Conservation (phyloP, 1,140 invertebrate species). For the Odontomachus brunneus region DNA sequence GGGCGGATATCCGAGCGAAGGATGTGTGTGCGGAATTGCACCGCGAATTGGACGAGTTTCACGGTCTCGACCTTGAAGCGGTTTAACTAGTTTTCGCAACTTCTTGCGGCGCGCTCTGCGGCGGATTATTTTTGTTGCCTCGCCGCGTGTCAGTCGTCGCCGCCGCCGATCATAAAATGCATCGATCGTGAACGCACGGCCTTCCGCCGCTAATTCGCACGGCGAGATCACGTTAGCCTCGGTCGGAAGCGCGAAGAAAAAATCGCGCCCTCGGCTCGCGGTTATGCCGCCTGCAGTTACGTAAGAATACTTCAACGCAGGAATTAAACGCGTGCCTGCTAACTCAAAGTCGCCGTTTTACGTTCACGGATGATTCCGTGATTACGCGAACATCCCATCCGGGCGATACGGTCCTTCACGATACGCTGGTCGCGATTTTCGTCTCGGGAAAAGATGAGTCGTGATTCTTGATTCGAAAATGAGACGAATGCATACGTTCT, state of each 20-base stretch:
- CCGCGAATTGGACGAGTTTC: constrained; percentile 75
- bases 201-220: constrained; percentile 52
- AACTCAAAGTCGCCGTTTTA: not conserved
- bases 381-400: not conserved
- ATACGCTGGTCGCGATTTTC: too few relatives aligned
- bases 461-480: too few relatives aligned
- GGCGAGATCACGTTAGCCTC: constrained; percentile 54
- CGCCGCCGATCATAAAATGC: constrained; percentile 56
- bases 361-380: not conserved
- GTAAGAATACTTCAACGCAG: constrained; percentile 46
- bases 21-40: constrained; percentile 70
- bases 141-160: constrained; percentile 50
- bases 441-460: too few relatives aligned
- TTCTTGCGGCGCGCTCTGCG: constrained; percentile 68
- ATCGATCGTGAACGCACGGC: constrained; percentile 50
- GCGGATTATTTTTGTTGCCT: constrained; percentile 70
- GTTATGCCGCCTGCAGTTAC: constrained; percentile 32
- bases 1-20: constrained; percentile 54
- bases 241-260: constrained; percentile 24
- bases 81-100: constrained; percentile 75
- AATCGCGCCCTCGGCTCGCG: constrained; percentile 33
- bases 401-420: too few relatives aligned
- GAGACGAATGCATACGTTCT: not conserved
- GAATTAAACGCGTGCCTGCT: not conserved
- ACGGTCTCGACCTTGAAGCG: constrained; percentile 77